Base-by-base conservation (phyloP, 37 sponge, comb jelly and placozoan species). In the Aplysina aerophoba region DNA sequence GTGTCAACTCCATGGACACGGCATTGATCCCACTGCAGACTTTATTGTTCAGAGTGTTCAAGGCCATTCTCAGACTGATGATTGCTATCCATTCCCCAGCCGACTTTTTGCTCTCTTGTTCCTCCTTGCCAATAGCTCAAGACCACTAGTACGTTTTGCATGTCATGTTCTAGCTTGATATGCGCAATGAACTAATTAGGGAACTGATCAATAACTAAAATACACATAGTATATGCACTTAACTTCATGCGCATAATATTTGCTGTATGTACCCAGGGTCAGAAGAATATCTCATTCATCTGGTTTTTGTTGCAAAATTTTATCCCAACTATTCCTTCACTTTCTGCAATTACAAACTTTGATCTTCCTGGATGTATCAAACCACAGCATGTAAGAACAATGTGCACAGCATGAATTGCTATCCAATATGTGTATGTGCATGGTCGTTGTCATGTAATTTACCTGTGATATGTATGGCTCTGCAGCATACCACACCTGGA, bases 111-210 rank as follows among this genome's bases (percentile, higher is more conserved):
- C 83, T 37, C 67, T 83, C 21, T 21, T 31, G 53, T 83, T 39
- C 30, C 22, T 83, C 21, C 44, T 83, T 15, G 44, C 63, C 12
- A 62, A 83, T 64, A 66, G 67, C 25, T 40, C 83, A 64, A 31
- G 83, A 64, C 83, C 83, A 64, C 31, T 83, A 34, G 83, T 83
- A 62, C 50, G 50, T 44, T 44, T 44, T 3, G 8, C 50, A 8
- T 62, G 12, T 62, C 11, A 62, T 20, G 5, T 62, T 62, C 27
- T n/a, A 62, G 28, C 12, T 62, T 58, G 59, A 4, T 11, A 6
- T 62, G 64, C 12, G 50, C 3, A 11, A 11, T 44, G 50, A 44
- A 44, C 8, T 8, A 44, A 44, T 44, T n/a, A n/a, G n/a, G n/a
- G n/a, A n/a, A n/a, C n/a, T n/a, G n/a, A n/a, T n/a, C n/a, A n/a